phyloP scores from a whole-genome alignment of 2,888 invertebrate species.

The Brenthis daphne region DNA sequence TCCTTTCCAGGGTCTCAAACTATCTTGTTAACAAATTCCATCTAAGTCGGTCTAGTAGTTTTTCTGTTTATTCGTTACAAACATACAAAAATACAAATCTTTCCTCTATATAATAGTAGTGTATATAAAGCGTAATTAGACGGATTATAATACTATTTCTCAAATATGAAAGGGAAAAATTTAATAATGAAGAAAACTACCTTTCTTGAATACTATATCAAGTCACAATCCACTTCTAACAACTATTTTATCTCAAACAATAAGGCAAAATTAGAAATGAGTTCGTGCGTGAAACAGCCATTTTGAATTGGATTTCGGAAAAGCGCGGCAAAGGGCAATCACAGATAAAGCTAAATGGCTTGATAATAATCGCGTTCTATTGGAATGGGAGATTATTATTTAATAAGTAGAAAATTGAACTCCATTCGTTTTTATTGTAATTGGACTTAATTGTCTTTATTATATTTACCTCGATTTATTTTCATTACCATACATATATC shows the following conservation, averaged over 20 bases:
- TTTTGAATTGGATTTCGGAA: constrained; percentile 40
- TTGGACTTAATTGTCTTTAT: not conserved
- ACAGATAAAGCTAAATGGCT: constrained; percentile 36
- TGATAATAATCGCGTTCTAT: constrained; percentile 30
- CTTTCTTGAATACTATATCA: not conserved
- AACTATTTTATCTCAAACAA: constrained; percentile 67
- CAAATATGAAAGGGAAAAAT: too few species aligned
- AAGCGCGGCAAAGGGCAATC: constrained; percentile 39
- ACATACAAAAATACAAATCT: too few species aligned
- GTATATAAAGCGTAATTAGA: too few species aligned
- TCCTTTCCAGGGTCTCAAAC: too few species aligned
- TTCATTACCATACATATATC: not conserved
- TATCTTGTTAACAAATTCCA: too few species aligned
- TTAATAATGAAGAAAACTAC: too few species aligned
- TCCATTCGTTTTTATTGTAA: constrained; percentile 17
- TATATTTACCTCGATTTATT: not conserved
- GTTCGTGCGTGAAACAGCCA: constrained; percentile 63
- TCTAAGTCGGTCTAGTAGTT: too few species aligned
- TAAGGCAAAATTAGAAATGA: constrained; percentile 71
- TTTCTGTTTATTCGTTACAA: too few species aligned
- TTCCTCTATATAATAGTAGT: too few species aligned
- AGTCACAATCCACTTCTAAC: not conserved
- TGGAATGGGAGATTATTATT: constrained; percentile 21
- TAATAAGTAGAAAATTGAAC: constrained; percentile 22
- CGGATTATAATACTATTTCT: too few species aligned